Conservation (phyloP, 1,140 invertebrate species). For the Nasonia longicornis region DNA sequence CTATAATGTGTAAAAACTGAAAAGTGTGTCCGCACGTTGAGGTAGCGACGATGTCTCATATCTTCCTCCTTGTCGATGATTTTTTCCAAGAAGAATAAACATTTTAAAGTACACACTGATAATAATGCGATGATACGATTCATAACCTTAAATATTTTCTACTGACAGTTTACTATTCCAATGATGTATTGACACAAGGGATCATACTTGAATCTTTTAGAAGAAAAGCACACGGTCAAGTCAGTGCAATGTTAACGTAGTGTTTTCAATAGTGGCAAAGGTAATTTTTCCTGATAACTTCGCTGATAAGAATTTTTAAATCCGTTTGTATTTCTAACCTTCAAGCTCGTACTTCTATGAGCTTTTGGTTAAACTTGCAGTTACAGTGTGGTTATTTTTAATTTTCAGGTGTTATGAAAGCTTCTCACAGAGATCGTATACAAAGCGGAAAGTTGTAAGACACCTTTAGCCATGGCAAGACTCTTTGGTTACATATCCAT, state of each 20-base stretch:
- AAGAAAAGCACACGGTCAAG: background rate
- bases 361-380: background rate
- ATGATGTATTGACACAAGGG: background rate
- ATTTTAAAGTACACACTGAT: background rate
- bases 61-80: background rate
- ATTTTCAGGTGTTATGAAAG: constrained; percentile 23
- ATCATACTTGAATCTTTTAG: background rate
- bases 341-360: background rate
- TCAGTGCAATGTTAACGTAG: background rate
- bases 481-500: constrained; percentile 32
- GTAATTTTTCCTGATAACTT: background rate
- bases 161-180: background rate
- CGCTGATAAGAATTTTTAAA: background rate
- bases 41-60: background rate
- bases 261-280: background rate
- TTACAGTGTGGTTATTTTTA: background rate
- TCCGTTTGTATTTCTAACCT: background rate
- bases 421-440: background rate
- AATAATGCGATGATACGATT: constrained; percentile 5
- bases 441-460: constrained; percentile 13
- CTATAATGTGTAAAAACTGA: too few relatives aligned
- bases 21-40: too few relatives aligned
- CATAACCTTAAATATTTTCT: constrained; percentile 21
- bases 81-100: background rate
- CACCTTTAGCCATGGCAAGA: constrained; percentile 32